Conservation (phyloP, 2,888 invertebrate genomes). For the Ecdyonurus torrentis region DNA sequence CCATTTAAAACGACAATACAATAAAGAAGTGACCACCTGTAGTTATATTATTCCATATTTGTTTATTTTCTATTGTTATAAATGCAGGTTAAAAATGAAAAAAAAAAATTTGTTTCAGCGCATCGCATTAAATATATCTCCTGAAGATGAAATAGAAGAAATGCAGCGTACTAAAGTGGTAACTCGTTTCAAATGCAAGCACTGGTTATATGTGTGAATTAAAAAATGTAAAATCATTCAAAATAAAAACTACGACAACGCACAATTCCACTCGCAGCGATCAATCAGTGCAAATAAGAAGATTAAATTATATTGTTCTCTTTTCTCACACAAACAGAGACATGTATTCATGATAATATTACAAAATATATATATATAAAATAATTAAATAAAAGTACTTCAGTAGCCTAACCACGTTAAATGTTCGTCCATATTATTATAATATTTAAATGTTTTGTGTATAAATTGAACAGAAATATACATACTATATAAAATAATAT, state of each 20-base stretch:
- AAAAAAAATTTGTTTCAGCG: slow-evolving; percentile 35
- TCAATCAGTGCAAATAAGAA: too few species aligned
- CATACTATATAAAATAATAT: too few species aligned
- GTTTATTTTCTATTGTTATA: too few species aligned
- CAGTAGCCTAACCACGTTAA: background rate
- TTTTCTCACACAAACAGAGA: background rate
- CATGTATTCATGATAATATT: background rate
- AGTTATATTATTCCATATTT: too few species aligned
- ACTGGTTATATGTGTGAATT: slow-evolving; percentile 47
- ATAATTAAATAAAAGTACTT: background rate
- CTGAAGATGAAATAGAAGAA: slow-evolving; percentile 45
- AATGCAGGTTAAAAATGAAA: too few species aligned
- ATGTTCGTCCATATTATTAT: background rate
- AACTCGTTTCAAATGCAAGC: slow-evolving; percentile 41
- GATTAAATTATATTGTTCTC: too few species aligned
- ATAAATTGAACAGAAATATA: too few species aligned
- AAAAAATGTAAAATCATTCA: background rate
- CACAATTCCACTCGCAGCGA: too few species aligned
- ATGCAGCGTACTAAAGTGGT: slow-evolving; percentile 41
- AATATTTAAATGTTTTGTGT: background rate
- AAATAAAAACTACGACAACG: background rate
- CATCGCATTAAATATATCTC: slow-evolving; percentile 46
- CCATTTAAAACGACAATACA: too few species aligned
- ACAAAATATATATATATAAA: background rate
- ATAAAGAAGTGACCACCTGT: too few species aligned